Evolutionary conservation across 2,113 vertebrate genomes (phyloP), one percentile per base, ranked within the genome.

Genomic region (Bettongia penicillata): DNA sequence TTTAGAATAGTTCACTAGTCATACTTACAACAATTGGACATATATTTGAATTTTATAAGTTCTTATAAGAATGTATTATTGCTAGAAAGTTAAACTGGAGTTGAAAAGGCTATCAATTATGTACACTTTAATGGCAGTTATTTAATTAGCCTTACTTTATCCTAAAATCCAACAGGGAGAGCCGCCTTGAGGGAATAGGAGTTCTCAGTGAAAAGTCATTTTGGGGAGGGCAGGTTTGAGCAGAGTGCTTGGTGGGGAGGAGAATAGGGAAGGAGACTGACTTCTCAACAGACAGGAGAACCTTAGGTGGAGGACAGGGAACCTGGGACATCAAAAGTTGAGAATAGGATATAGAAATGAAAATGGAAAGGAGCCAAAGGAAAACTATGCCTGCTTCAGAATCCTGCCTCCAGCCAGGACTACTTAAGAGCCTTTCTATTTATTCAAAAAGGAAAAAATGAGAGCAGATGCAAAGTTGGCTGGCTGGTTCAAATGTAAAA

Each of bases 391-490:
- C 93, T 28, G 4, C n/a, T 51, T 92, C 89, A 48, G 84, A 89
- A 92, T 95, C 94, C 47, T 92, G 50, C 91, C 3, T 43, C 68
- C 49, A 90, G 53, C n/a, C 91, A 51, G 94, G 93, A 16, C 47
- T 19, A 49, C 23, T 90, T 90, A 90, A 25, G 23, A 8, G 9
- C 37, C 89, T 84, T 31, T 93, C 10, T 95, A 93, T 96, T 43
- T 53, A 50, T 52, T 96, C 90, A 55, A 93, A 92, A 96, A 94
- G 47, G 52, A 90, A 93, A 90, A 57, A 91, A 91, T n/a, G 53
- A 49, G 19, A 14, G 0, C 43, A 49, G 12, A 31, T 16, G 48
- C 93, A 51, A 2, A 89, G 48, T 28, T 90, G 89, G 50, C 10
- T 55, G 91, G 2, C 28, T 51, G 26, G 77, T 48, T 90, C 19